These are phyloP conservation scores for Camelus dromedarius DNA, from an alignment of 2,113 vertebrate genomes.

Conservation along the genomic window DNA sequence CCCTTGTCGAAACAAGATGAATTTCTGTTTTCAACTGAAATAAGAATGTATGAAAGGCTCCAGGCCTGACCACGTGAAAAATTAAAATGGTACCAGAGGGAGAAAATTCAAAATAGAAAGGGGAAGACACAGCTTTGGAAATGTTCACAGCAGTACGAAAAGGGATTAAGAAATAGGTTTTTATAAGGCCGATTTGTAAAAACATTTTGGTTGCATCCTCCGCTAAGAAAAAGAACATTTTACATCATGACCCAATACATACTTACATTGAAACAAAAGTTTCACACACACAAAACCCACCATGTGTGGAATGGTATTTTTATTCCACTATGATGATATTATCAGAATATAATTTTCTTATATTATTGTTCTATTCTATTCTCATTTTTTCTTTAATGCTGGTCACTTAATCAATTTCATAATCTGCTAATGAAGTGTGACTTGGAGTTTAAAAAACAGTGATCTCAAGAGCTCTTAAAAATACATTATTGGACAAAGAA, in stretches of 20 bases:
- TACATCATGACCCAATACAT: background rate
- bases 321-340: background rate
- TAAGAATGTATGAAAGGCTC: conserved; percentile 33
- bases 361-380: background rate
- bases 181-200: background rate
- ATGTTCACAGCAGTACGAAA: background rate
- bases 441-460: background rate
- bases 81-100: background rate
- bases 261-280: background rate
- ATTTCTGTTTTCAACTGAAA: conserved; percentile 52
- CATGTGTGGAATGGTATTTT: background rate
- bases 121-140: background rate
- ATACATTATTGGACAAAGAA: background rate
- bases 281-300: background rate
- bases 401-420: background rate
- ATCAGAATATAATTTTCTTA: background rate
- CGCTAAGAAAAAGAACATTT: background rate
- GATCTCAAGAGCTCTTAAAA: conserved; percentile 8
- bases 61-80: background rate
- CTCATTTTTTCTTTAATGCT: background rate
- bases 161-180: background rate
- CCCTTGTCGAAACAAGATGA: conserved; percentile 47
- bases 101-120: conserved; percentile 43
- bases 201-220: background rate
- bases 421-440: background rate